phyloP scores from a whole-genome alignment of 1,140 invertebrate genomes.

The Olivierus martensii region DNA sequence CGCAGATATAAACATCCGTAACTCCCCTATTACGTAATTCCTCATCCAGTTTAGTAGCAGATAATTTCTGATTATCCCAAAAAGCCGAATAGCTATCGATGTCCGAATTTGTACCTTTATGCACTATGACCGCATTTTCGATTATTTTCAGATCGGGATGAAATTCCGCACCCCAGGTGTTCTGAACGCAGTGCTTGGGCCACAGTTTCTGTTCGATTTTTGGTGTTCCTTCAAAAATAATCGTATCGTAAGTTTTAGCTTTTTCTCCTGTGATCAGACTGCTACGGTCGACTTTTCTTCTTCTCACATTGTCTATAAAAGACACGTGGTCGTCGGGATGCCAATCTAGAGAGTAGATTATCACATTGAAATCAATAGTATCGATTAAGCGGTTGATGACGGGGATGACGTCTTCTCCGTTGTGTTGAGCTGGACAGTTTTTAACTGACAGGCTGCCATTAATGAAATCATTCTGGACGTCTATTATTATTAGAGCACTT shows the following conservation, averaged over 20 bases:
- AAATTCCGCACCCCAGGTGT: constrained; percentile 83
- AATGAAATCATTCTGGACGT: constrained; percentile 98
- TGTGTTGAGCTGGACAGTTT: constrained; percentile 81
- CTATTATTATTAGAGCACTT: constrained; percentile 82
- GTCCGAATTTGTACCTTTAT: constrained; percentile 63
- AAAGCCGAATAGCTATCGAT: constrained; percentile 97
- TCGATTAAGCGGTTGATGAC: constrained; percentile 82
- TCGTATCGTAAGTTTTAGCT: constrained; percentile 73
- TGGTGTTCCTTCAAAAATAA: constrained; percentile 76
- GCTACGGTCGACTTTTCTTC: constrained; percentile 48
- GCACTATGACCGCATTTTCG: constrained; percentile 12
- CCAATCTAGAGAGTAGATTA: constrained; percentile 96
- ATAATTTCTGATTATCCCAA: constrained; percentile 88
- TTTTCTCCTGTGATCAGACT: constrained; percentile 46
- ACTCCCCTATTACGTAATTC: constrained; percentile 62
- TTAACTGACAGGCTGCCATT: constrained; percentile 82
- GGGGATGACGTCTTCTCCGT: constrained; percentile 77
- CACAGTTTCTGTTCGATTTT: constrained; percentile 70
- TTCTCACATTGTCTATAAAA: constrained; percentile 79
- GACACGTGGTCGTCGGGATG: constrained; percentile 93
- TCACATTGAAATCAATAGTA: constrained; percentile 67
- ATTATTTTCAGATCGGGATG: constrained; percentile 75
- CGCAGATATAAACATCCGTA: constrained; percentile 89
- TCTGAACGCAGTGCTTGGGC: constrained; percentile 90
- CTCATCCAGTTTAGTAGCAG: constrained; percentile 66